These are phyloP conservation scores for Laothoe populi DNA, from an alignment of 2,888 invertebrate species.

Conservation along the genomic window DNA sequence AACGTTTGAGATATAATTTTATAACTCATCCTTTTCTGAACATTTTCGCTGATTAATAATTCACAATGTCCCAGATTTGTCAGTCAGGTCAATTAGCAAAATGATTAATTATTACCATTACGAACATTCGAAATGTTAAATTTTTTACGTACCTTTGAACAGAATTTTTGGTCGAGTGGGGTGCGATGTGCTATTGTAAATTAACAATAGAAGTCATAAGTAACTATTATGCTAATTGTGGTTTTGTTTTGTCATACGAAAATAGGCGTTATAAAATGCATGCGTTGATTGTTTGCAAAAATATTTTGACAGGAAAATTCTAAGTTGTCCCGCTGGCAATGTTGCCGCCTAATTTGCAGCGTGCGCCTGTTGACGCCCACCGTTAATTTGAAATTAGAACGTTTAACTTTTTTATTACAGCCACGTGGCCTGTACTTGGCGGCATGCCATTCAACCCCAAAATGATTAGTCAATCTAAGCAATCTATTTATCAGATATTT, in stretches of 20 bases:
- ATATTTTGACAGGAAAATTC: conserved; percentile 83
- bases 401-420: conserved; percentile 75
- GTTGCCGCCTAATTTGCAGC: conserved; percentile 73
- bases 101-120: conserved; percentile 61
- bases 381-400: conserved; percentile 75
- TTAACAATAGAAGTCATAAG: conserved; percentile 55
- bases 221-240: conserved; percentile 83
- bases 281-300: conserved; percentile 79
- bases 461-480: background rate
- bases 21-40: conserved; percentile 80
- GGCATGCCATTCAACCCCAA: conserved; percentile 41
- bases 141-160: conserved; percentile 14
- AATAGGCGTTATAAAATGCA: conserved; percentile 59
- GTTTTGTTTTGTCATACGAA: conserved; percentile 78
- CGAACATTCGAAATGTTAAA: conserved; percentile 26
- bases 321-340: conserved; percentile 72
- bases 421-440: conserved; percentile 63
- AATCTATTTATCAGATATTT: no score
- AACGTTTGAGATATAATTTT: conserved; percentile 78
- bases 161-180: background rate
- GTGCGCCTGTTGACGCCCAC: conserved; percentile 65
- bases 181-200: conserved; percentile 15
- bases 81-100: conserved; percentile 61
- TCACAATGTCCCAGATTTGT: conserved; percentile 70
- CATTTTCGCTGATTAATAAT: conserved; percentile 79